phyloP scores from a whole-genome alignment of 2,888 invertebrate genomes.

The Morpho helenor region DNA sequence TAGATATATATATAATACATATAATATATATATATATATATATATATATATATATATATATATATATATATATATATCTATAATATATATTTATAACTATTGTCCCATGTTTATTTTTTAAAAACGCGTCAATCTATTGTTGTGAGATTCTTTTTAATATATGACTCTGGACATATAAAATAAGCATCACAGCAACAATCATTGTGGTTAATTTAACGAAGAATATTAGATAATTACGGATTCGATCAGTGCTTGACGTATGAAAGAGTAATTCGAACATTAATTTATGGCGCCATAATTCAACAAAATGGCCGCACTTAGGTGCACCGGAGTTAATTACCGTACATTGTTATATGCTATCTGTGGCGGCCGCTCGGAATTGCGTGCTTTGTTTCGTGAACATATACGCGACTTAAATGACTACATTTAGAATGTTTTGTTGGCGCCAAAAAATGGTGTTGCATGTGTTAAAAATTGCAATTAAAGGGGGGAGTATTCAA shows the following conservation, averaged over 20 bases:
- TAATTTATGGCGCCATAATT: slow-evolving; percentile 62
- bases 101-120: no score
- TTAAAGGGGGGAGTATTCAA: background rate
- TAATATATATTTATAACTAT: no score
- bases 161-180: no score
- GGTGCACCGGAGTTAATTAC: slow-evolving; percentile 54
- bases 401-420: slow-evolving; percentile 1
- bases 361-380: slow-evolving; percentile 1
- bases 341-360: slow-evolving; percentile 38
- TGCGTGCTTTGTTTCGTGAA: slow-evolving; percentile 11
- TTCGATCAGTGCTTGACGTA: slow-evolving; percentile 54
- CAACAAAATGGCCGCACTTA: slow-evolving; percentile 51
- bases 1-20: no score
- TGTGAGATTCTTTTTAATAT: no score
- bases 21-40: no score
- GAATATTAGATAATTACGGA: slow-evolving; percentile 8
- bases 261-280: slow-evolving; percentile 65
- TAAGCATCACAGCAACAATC: background rate
- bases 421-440: background rate
- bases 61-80: no score
- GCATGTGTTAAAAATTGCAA: background rate
- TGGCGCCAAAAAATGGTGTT: background rate
- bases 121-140: no score
- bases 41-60: no score
- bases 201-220: slow-evolving; percentile 4